Percentiles rank a stretch among this genome's conserved stretches.
phyloP scores from a whole-genome alignment of 2,888 invertebrate genomes.

The Neoscelio sp. region DNA sequence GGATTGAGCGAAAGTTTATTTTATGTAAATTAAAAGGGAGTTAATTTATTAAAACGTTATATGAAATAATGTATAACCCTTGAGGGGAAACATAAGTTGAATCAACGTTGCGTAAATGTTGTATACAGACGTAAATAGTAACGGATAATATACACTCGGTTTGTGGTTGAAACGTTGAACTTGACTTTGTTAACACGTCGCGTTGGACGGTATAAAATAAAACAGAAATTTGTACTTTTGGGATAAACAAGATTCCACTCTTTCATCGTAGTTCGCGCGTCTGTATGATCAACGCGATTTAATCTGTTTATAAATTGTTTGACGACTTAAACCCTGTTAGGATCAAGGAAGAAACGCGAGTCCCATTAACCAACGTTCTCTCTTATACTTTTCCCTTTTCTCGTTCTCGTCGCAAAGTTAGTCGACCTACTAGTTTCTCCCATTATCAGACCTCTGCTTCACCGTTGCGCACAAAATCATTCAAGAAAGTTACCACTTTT shows the following conservation, averaged over 20 bases:
- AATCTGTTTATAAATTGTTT: conserved; percentile 64
- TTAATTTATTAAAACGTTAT: too few species aligned
- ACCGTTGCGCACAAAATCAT: conserved; percentile 25
- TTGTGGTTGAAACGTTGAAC: too few species aligned
- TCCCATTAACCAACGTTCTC: conserved; percentile 48
- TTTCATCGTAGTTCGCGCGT: neutral
- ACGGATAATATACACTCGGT: too few species aligned
- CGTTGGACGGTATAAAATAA: neutral
- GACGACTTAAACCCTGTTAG: conserved; percentile 62
- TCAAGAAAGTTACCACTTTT: conserved; percentile 24
- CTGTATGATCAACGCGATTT: conserved; percentile 32
- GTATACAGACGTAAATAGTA: too few species aligned
- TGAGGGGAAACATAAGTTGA: too few species aligned
- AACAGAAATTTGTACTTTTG: neutral
- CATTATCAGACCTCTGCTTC: conserved; percentile 39
- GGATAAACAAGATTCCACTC: conserved; percentile 23
- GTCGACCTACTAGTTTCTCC: conserved; percentile 54
- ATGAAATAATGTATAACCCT: too few species aligned
- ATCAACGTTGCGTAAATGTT: too few species aligned
- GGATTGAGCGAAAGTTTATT: too few species aligned
- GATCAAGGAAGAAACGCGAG: conserved; percentile 48
- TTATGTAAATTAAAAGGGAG: too few species aligned
- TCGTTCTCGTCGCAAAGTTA: conserved; percentile 53
- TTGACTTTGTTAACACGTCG: neutral
- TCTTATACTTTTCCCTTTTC: conserved; percentile 37